A percentile compares a stretch with the other conserved stretches of the same genome.
Evolutionary conservation across 1,140 invertebrate genomes (phyloP).

Genomic region (Drosophila kepulauana): DNA sequence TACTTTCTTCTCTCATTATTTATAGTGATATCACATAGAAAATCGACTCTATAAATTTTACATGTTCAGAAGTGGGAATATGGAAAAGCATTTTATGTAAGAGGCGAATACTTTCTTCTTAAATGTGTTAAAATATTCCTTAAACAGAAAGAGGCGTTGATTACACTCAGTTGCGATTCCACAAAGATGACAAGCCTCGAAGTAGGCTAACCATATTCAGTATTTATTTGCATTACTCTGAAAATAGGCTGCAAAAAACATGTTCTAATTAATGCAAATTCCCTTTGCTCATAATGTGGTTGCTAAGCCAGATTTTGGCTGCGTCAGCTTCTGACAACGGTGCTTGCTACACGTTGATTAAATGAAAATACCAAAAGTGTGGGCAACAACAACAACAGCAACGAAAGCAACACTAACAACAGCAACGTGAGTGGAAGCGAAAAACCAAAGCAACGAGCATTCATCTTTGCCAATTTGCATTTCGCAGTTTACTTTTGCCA

Average conservation of each 20-base stretch:
- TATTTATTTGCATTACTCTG: neutral
- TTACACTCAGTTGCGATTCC: too few species aligned
- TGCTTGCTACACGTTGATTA: slow-evolving; percentile 20
- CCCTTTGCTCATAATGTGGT: slow-evolving; percentile 8
- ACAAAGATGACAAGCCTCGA: neutral
- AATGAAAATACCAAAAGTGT: slow-evolving; percentile 21
- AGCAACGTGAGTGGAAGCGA: slow-evolving; percentile 17
- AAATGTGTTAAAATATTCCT: too few species aligned
- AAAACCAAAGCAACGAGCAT: slow-evolving; percentile 40
- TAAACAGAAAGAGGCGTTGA: too few species aligned
- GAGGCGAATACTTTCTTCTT: too few species aligned
- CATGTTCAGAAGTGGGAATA: too few species aligned
- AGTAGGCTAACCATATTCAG: neutral
- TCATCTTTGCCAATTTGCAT: slow-evolving; percentile 74
- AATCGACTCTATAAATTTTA: too few species aligned
- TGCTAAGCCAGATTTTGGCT: slow-evolving; percentile 5
- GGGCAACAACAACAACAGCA: slow-evolving; percentile 14
- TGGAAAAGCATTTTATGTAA: too few species aligned
- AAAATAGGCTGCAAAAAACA: slow-evolving; percentile 4
- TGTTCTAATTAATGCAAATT: slow-evolving; percentile 16
- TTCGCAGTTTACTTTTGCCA: slow-evolving; percentile 29
- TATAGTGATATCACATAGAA: too few species aligned
- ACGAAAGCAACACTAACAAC: slow-evolving; percentile 5
- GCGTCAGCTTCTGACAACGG: neutral
- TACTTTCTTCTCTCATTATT: too few species aligned